Base-by-base conservation (phyloP, 1,140 invertebrate genomes). In the Maconellicoccus hirsutus region DNA sequence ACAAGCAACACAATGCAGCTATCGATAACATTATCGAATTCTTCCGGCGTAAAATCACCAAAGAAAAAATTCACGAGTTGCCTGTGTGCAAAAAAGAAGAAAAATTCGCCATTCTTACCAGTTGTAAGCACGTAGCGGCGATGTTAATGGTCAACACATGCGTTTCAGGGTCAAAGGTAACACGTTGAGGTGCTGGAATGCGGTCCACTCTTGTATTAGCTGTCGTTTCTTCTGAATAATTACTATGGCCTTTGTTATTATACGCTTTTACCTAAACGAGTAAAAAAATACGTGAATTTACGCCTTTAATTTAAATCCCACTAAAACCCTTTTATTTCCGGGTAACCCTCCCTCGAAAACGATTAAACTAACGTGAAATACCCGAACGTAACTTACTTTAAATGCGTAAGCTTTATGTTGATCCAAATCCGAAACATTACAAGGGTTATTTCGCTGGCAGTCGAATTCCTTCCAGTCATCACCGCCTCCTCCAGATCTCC, bases 351-450 rank as follows among this genome's bases (percentile, higher is more conserved):
- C n/a, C n/a, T n/a, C n/a, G n/a, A n/a, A n/a, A n/a, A n/a, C n/a
- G n/a, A n/a, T n/a, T n/a, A n/a, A n/a, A n/a, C n/a, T n/a, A n/a
- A n/a, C n/a, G n/a, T n/a, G n/a, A n/a, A n/a, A n/a, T n/a, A n/a
- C n/a, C n/a, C 3, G 29, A 33, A 12, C 12, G 29, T 3, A 33
- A 33, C 29, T 16, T 76, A 84, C 85, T 82, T 91, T 91, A 77
- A 93, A 92, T 0, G 86, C 81, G 76, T 93, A 94, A 8, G 83
- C 86, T 75, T 90, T 89, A 77, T 93, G 89, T 76, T 94, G 91
- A 10, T 92, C 88, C 1, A 95, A 80, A 25, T 85, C 82, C 0
- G 87, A 89, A 0, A 96, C 87, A 77, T 93, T 93, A 78, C 94
- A 96, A 0, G 92, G 92, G 75, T 93, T 92, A 27, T 86, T 85